phyloP scores from a whole-genome alignment of 2,888 invertebrate genomes.

The Pheosia gnoma region DNA sequence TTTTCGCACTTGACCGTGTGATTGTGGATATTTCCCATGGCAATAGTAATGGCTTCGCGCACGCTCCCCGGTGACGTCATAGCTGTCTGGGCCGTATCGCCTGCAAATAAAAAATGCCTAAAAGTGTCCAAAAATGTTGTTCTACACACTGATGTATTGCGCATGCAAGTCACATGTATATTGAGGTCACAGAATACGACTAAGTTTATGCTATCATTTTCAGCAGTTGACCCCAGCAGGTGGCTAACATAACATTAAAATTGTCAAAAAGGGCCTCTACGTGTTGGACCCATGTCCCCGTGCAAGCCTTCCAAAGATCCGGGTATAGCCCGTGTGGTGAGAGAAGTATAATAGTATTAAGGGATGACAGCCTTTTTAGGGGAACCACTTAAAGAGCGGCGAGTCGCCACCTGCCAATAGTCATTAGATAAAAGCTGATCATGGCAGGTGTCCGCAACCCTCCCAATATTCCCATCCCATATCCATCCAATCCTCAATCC shows the following conservation, averaged over 20 bases:
- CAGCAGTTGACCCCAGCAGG: slow-evolving; percentile 8
- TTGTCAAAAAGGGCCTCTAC: too few species aligned
- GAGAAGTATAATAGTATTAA: too few species aligned
- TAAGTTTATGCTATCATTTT: slow-evolving; percentile 26
- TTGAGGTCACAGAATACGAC: slow-evolving; percentile 33
- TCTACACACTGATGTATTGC: slow-evolving; percentile 27
- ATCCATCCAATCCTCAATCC: too few species aligned
- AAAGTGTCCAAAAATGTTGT: slow-evolving; percentile 77
- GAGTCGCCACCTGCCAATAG: too few species aligned
- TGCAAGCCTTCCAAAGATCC: slow-evolving; percentile 1
- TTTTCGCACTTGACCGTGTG: slow-evolving; percentile 58
- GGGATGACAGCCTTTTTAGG: too few species aligned
- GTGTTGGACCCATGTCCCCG: background rate
- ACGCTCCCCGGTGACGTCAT: slow-evolving; percentile 33
- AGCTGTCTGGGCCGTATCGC: slow-evolving; percentile 24
- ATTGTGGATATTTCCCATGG: slow-evolving; percentile 59
- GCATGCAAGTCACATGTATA: slow-evolving; percentile 35
- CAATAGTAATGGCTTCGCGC: slow-evolving; percentile 47
- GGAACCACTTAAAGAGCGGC: too few species aligned
- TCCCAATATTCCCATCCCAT: too few species aligned
- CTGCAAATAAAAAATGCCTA: slow-evolving; percentile 75
- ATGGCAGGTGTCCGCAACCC: too few species aligned
- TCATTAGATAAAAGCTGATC: too few species aligned
- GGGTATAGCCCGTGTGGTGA: too few species aligned
- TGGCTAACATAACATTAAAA: too few species aligned